These are phyloP conservation scores for Drosophila asahinai DNA, from an alignment of 1,140 invertebrate species.

Conservation along the genomic window DNA sequence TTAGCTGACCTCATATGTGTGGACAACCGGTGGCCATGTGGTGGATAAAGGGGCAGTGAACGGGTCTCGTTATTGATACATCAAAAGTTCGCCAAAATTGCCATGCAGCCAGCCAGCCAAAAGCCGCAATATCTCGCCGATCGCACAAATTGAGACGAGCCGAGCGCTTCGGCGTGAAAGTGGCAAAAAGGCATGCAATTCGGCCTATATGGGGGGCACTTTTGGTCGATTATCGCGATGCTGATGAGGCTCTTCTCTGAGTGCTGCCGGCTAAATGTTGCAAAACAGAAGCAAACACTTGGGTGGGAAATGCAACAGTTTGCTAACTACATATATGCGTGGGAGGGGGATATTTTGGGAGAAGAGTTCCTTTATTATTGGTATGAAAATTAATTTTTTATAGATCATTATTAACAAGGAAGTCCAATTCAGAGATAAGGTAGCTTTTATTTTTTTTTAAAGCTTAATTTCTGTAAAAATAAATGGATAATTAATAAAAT, in stretches of 20 bases:
- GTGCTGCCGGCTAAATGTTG: background rate
- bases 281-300: conserved; percentile 5
- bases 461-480: too few relatives aligned
- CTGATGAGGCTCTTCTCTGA: conserved; percentile 2
- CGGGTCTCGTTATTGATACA: conserved; percentile 61
- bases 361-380: too few relatives aligned
- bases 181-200: conserved; percentile 51
- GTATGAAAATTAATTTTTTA: background rate
- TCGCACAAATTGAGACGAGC: conserved; percentile 59
- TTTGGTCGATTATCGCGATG: conserved; percentile 10
- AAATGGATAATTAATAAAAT: too few relatives aligned
- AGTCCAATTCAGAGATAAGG: too few relatives aligned
- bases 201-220: conserved; percentile 8
- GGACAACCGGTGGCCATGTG: conserved; percentile 54
- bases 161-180: conserved; percentile 51
- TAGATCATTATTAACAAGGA: background rate
- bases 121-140: conserved; percentile 44
- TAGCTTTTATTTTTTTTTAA: too few relatives aligned
- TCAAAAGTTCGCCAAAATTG: conserved; percentile 59
- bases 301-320: background rate
- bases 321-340: background rate
- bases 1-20: conserved; percentile 76
- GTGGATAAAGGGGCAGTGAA: background rate
- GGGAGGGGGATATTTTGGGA: background rate
- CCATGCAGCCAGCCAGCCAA: conserved; percentile 33